Conservation (phyloP, 1,140 invertebrate genomes). For the Acromyrmex heyeri region DNA sequence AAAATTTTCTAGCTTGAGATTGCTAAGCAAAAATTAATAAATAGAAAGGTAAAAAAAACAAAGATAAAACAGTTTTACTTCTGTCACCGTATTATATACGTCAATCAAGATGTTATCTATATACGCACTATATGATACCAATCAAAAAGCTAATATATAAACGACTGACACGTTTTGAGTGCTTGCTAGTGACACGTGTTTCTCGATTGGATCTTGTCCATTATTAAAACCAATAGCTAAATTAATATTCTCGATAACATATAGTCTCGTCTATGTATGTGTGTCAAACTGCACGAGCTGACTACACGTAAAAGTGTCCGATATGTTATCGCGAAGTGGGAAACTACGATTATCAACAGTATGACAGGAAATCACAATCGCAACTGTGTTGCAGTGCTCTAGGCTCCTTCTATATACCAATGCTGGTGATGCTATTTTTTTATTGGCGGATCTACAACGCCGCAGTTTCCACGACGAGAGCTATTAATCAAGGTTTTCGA, state of each 20-base stretch:
- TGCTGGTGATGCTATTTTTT: conserved; percentile 98
- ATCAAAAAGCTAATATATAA: conserved; percentile 61
- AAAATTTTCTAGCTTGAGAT: no score
- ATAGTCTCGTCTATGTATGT: not conserved
- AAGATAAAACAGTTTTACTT: conserved; percentile 45
- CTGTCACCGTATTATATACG: conserved; percentile 41
- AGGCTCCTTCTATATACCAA: conserved; percentile 98
- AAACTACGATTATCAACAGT: not conserved
- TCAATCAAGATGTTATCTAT: conserved; percentile 31
- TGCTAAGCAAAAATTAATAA: no score
- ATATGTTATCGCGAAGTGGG: not conserved
- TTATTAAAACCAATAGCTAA: conserved; percentile 46
- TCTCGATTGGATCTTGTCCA: conserved; percentile 23
- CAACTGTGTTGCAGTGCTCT: conserved; percentile 92
- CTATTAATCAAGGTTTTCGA: conserved; percentile 96
- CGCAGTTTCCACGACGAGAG: conserved; percentile 95
- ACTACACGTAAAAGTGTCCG: not conserved
- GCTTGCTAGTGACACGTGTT: not conserved
- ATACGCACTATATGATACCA: conserved; percentile 1
- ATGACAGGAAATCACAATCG: conserved; percentile 12
- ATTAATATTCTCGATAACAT: conserved; percentile 11
- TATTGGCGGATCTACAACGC: conserved; percentile 98
- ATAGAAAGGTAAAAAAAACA: not conserved
- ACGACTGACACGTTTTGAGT: conserved; percentile 37
- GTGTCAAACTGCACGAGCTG: not conserved